Evolutionary conservation across 2,888 invertebrate genomes (phyloP).

Genomic region (Diabrotica balteata): DNA sequence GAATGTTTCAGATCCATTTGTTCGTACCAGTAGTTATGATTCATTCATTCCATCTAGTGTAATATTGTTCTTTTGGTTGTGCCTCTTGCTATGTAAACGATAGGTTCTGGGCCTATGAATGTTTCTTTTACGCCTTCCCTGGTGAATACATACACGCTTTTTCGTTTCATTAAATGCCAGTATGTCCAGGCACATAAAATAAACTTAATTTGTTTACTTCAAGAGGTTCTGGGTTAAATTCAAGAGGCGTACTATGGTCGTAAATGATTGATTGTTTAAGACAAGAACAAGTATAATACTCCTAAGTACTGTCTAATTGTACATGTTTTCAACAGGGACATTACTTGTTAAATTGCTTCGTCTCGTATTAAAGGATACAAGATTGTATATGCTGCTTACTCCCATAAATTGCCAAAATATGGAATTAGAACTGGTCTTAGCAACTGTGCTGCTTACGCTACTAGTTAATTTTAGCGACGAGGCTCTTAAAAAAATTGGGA

Average conservation of each 20-base stretch:
- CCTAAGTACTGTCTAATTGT: slow-evolving; percentile 99
- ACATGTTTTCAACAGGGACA: slow-evolving; percentile 96
- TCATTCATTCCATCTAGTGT: too few species aligned
- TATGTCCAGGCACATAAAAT: too few species aligned
- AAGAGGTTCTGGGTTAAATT: slow-evolving; percentile 98
- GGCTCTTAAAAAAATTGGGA: slow-evolving; percentile 90
- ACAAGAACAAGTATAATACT: slow-evolving; percentile 99
- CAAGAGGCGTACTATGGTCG: slow-evolving; percentile 95
- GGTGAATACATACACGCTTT: too few species aligned
- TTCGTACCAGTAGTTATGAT: too few species aligned
- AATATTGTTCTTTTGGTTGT: too few species aligned
- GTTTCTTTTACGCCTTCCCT: too few species aligned
- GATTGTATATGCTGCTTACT: slow-evolving; percentile 96
- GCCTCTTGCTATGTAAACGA: too few species aligned
- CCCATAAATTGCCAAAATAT: slow-evolving; percentile 93
- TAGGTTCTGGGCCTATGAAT: too few species aligned
- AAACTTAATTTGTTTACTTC: slow-evolving; percentile 71
- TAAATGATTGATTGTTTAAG: slow-evolving; percentile 94
- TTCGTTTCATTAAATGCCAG: too few species aligned
- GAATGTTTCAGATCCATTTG: too few species aligned
- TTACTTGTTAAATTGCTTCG: slow-evolving; percentile 97
- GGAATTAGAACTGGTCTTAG: slow-evolving; percentile 98
- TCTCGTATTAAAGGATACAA: slow-evolving; percentile 98
- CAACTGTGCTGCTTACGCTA: slow-evolving; percentile 99
- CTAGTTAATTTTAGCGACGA: slow-evolving; percentile 93